These are phyloP conservation scores for Pachymerium ferrugineum DNA, from an alignment of 2,888 invertebrate species.

Conservation along the genomic window DNA sequence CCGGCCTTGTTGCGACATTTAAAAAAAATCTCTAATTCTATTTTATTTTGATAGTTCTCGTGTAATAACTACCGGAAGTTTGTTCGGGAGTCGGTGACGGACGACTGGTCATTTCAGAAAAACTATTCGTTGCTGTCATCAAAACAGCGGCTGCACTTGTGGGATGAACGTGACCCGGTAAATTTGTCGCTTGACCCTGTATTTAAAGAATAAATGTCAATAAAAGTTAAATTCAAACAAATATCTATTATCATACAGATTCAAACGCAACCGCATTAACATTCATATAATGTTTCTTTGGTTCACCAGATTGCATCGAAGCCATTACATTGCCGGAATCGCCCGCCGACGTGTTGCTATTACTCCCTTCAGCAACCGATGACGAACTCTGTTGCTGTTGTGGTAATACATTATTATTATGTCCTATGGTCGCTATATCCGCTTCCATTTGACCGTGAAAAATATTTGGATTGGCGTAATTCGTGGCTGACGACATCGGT, in stretches of 20 bases:
- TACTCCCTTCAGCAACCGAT: background rate
- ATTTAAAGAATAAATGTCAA: background rate
- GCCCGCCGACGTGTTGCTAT: background rate
- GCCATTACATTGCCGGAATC: background rate
- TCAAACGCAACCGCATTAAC: slow-evolving; percentile 36
- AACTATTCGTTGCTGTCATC: background rate
- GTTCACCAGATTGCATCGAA: slow-evolving; percentile 30
- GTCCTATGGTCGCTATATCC: background rate
- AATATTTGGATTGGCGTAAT: background rate
- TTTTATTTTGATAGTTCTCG: no score
- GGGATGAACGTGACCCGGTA: background rate
- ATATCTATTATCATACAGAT: slow-evolving; percentile 11
- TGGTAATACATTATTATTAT: background rate
- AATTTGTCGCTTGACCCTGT: background rate
- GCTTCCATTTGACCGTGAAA: background rate
- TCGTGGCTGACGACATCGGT: background rate
- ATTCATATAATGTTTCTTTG: slow-evolving; percentile 36
- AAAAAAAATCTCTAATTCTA: no score
- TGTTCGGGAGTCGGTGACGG: background rate
- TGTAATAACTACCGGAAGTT: background rate
- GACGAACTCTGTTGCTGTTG: background rate
- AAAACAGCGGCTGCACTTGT: background rate
- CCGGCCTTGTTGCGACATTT: no score
- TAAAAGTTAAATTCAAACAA: background rate
- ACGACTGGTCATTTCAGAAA: background rate